Percentiles rank a stretch among this genome's conserved stretches.
Conservation (phyloP, 2,888 invertebrate genomes). For the Standfussiana lucernea region DNA sequence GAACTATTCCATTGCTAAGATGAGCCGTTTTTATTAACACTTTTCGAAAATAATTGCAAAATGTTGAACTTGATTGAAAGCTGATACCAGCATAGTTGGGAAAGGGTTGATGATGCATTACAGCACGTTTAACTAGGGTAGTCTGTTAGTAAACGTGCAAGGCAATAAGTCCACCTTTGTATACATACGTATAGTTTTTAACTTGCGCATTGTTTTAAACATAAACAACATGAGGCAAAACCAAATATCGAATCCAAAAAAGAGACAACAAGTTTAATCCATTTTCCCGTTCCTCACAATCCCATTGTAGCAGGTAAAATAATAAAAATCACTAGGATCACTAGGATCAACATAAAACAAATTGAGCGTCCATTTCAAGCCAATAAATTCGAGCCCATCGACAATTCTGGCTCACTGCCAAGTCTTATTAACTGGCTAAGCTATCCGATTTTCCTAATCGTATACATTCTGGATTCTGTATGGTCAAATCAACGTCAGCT, state of each 20-base stretch:
- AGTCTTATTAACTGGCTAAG: constrained; percentile 26
- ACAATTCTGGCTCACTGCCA: constrained; percentile 37
- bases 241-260: not conserved
- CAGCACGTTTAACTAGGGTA: not conserved
- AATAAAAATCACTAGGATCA: no score
- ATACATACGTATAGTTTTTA: no score
- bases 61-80: no score
- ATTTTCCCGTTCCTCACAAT: not conserved
- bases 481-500: constrained; percentile 41
- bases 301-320: not conserved
- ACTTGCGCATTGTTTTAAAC: not conserved
- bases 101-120: not conserved
- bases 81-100: not conserved
- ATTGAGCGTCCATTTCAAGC: constrained; percentile 9
- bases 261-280: not conserved
- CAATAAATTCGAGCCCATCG: constrained; percentile 33
- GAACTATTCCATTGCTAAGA: not conserved
- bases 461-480: constrained; percentile 35
- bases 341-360: constrained; percentile 15
- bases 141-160: not conserved
- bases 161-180: not conserved
- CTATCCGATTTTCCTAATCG: constrained; percentile 31
- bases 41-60: no score
- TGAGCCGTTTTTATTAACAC: no score
- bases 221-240: not conserved